Conservation (phyloP, 2,888 invertebrate species). For the Mesoligia furuncula region DNA sequence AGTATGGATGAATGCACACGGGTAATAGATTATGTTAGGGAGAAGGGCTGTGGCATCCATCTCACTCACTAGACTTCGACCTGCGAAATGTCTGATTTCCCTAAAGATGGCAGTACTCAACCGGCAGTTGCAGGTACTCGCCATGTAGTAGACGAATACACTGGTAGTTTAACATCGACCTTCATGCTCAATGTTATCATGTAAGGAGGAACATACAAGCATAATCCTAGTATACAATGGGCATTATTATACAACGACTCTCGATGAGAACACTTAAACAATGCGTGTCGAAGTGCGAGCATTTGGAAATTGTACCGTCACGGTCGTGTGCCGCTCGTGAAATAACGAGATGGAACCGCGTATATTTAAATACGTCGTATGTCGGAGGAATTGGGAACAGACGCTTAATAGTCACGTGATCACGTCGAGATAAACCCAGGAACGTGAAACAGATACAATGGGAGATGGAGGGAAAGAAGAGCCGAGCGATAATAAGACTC, state of each 20-base stretch:
- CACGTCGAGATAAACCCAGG: slow-evolving; percentile 26
- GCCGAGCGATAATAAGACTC: slow-evolving; percentile 47
- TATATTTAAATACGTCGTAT: slow-evolving; percentile 24
- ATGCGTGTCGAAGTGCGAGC: slow-evolving; percentile 30
- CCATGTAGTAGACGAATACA: not conserved
- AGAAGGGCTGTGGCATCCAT: not conserved
- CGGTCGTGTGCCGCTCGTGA: slow-evolving; percentile 18
- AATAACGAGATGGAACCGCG: slow-evolving; percentile 29
- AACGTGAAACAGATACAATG: slow-evolving; percentile 47
- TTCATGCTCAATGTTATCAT: not conserved
- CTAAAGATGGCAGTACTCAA: slow-evolving; percentile 4
- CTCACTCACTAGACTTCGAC: not conserved
- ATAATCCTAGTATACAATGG: not conserved
- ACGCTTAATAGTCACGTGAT: slow-evolving; percentile 26
- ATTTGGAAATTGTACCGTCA: slow-evolving; percentile 26
- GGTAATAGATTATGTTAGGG: slow-evolving; percentile 6
- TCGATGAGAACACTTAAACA: slow-evolving; percentile 13
- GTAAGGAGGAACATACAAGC: not conserved
- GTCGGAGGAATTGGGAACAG: slow-evolving; percentile 21
- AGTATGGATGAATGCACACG: slow-evolving; percentile 7
- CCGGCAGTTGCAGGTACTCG: not conserved
- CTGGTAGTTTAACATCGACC: not conserved
- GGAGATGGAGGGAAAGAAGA: not conserved
- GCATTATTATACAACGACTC: slow-evolving; percentile 5
- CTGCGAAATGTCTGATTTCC: slow-evolving; percentile 20